phyloP scores from a whole-genome alignment of 2,113 vertebrate genomes.

The Uria lomvia region DNA sequence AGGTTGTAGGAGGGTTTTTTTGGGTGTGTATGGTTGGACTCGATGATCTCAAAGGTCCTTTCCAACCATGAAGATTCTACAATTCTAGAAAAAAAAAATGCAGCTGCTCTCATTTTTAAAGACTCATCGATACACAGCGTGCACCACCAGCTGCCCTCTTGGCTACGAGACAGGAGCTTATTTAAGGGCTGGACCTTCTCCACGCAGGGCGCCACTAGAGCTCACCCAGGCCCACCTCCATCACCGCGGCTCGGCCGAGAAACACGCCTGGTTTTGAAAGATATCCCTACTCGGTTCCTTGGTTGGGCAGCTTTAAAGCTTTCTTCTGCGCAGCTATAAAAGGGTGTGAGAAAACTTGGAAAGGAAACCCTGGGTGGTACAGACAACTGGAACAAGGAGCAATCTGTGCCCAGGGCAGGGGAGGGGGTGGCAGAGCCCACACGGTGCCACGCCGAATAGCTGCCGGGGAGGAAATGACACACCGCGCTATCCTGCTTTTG shows the following conservation, averaged over 20 bases:
- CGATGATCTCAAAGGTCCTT: too few species aligned
- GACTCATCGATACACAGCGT: neutral
- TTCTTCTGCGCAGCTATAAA: neutral
- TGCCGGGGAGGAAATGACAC: slow-evolving; percentile 58
- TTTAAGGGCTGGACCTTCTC: neutral
- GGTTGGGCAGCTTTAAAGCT: neutral
- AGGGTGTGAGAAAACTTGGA: slow-evolving; percentile 63
- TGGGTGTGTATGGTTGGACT: too few species aligned
- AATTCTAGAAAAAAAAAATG: neutral
- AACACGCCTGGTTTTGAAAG: neutral
- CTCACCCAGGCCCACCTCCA: neutral
- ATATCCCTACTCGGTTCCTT: neutral
- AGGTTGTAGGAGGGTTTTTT: too few species aligned
- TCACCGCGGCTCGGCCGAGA: accelerated
- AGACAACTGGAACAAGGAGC: slow-evolving; percentile 53
- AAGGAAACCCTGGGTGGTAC: slow-evolving; percentile 65
- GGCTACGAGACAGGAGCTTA: neutral
- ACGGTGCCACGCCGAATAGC: slow-evolving; percentile 20
- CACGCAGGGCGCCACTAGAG: accelerated
- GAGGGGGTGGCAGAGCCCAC: slow-evolving; percentile 44
- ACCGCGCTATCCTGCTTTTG: slow-evolving; percentile 54
- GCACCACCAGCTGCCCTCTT: neutral
- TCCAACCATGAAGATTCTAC: too few species aligned
- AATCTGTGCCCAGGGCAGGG: slow-evolving; percentile 35
- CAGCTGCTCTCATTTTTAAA: neutral